Base-by-base conservation (phyloP, 2,797 vertebrate genomes). In the Falco rusticolus region DNA sequence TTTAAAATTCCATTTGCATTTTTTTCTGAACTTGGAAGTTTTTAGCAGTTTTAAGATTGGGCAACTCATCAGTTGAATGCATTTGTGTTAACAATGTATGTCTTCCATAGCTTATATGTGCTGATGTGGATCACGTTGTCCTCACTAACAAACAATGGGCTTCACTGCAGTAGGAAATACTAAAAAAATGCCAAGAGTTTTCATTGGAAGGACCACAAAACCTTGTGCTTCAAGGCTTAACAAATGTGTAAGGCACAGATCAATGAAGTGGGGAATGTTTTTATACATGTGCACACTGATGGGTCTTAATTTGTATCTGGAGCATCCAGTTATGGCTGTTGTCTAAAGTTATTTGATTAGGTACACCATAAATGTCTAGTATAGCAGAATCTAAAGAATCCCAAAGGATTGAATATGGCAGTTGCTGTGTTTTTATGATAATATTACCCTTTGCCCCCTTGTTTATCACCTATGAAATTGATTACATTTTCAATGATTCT, bases 391-490 rank as follows among this genome's bases (percentile, higher is more conserved):
- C 71, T 93, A 45, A 93, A 81, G 47, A 70, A 92, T 83, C 92
- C n/a, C 29, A 10, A 66, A 89, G 56, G 89, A 77, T 12, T 74
- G 33, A 79, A 53, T 65, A 34, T 54, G 60, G 60, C 75, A 89
- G 39, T 87, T 90, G 25, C 66, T 80, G n/a, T 89, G 71, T 51
- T 89, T 90, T 83, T 87, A 64, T 87, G 81, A 16, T 89, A 76
- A 24, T 88, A 72, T 65, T 91, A 63, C 72, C 51, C 79, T 95
- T 94, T 93, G 72, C 53, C 65, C 78, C 20, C 72, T 89, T 93
- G 76, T 92, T 94, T 91, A 94, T 92, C 68, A 72, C 82, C 72
- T 91, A 29, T 59, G 54, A 75, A 93, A 95, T 90, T 57, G 90
- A 89, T 93, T 82, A 70, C n/a, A 22, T 84, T 94, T 95, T 89